Conservation (phyloP, 2,888 invertebrate species). For the Nomada hirtipes region DNA sequence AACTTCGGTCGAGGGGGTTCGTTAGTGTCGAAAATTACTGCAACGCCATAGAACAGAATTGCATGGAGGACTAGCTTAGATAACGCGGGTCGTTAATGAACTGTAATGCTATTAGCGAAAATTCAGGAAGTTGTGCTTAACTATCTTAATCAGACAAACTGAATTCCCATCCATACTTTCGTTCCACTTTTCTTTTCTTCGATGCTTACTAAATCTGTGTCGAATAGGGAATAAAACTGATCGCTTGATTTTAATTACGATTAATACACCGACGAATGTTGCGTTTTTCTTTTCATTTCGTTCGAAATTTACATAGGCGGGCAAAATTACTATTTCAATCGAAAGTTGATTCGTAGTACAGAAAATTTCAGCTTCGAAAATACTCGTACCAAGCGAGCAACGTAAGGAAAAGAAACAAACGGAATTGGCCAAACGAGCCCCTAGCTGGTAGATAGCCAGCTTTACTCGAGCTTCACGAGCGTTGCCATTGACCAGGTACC, state of each 20-base stretch:
- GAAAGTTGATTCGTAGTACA: not conserved
- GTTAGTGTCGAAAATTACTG: conserved; percentile 33
- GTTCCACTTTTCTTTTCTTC: not conserved
- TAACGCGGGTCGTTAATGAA: conserved; percentile 24
- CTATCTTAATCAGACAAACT: not conserved
- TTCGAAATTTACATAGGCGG: too few species aligned
- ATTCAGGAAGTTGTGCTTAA: conserved; percentile 17
- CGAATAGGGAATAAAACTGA: not conserved
- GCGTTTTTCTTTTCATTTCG: too few species aligned
- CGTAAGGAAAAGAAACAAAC: conserved; percentile 41
- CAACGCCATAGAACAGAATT: conserved; percentile 10
- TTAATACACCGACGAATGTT: too few species aligned
- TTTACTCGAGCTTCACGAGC: conserved; percentile 30
- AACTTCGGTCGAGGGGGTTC: conserved; percentile 20
- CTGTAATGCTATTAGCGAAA: conserved; percentile 15
- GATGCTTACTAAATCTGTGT: not conserved
- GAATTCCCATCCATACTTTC: not conserved
- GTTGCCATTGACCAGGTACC: conserved; percentile 25
- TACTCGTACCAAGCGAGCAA: not conserved
- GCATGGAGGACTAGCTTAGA: not conserved
- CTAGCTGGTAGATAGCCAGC: conserved; percentile 50
- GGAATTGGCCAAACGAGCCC: conserved; percentile 38
- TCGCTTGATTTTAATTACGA: not conserved
- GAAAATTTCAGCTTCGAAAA: conserved; percentile 24
- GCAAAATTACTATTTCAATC: not conserved